Evolutionary conservation across 64 coral and sea anemone genomes (phyloP), one percentile per base, ranked within the genome.

Genomic region (Pocillopora damicornis): DNA sequence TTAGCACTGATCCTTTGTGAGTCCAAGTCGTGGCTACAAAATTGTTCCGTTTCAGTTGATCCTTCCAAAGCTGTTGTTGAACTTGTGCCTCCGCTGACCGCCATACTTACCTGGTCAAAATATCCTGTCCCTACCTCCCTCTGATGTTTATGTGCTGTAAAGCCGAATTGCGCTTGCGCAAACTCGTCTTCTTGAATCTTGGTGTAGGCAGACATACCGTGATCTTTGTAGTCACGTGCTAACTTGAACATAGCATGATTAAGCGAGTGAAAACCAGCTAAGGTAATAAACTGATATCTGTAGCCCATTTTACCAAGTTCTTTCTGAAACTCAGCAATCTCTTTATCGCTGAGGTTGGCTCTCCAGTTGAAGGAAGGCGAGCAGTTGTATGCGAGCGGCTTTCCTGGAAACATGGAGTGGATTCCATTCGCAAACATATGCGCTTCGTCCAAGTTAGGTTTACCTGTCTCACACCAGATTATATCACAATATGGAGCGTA

Each of bases 331-430:
- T 83, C 66, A 9, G 85, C 89, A 12, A 95, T 95, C 60, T 95
- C 93, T 15, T 25, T 87, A 82, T 95, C 93, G 36, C 80, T 79
- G 37, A 95, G 90, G 73, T 95, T 95, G 36, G 93, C 93, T 78
- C 89, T 95, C 93, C 93, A 95, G 93, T 95, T 95, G 86, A 95
- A 95, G 5, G 93, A 95, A 30, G 93, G 93, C 15, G 93, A 95
- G 63, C 93, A 95, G 74, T 95, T 95, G 60, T 95, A 95, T 58
- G 93, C 93, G 10, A 95, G 89, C 17, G 93, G 93, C 64, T 95
- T 95, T 1, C 93, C 93, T 63, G 93, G 93, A 18, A 91, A 95
- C 61, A 84, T 74, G 26, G 93, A 79, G 89, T 95, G 93, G 62
- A 95, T 91, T 83, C 86, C 93, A 82, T 95, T 71, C 23, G 93